Evolutionary conservation across 2,888 invertebrate species (phyloP).

Genomic region (Epirrhoe alternata): DNA sequence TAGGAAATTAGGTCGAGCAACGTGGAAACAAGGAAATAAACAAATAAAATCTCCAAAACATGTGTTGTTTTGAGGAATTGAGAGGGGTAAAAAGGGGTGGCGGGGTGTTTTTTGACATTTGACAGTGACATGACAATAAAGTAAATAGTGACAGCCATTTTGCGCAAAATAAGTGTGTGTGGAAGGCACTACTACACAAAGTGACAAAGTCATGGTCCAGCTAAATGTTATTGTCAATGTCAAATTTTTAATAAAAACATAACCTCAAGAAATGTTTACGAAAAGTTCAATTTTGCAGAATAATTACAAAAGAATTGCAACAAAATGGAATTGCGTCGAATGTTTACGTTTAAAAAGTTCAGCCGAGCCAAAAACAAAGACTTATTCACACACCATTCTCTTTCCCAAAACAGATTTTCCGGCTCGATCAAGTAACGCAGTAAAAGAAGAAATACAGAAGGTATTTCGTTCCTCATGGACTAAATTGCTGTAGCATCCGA

Average conservation of each 20-base stretch:
- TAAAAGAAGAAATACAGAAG: conserved; percentile 73
- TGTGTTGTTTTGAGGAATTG: conserved; percentile 65
- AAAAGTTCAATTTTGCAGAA: conserved; percentile 53
- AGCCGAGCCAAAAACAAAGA: conserved; percentile 67
- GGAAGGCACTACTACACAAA: no score
- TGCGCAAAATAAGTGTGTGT: no score
- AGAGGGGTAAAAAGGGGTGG: neutral
- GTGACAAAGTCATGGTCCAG: conserved; percentile 4
- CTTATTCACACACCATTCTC: conserved; percentile 76
- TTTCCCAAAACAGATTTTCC: conserved; percentile 76
- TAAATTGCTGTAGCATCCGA: neutral
- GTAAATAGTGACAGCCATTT: no score
- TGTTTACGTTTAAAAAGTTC: conserved; percentile 65
- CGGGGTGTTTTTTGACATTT: neutral
- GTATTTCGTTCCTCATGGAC: conserved; percentile 46
- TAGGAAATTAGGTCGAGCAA: conserved; percentile 20
- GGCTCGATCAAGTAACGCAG: conserved; percentile 61
- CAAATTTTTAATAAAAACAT: conserved; percentile 43
- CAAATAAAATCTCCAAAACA: conserved; percentile 55
- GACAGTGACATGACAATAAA: neutral
- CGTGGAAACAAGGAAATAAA: conserved; percentile 32
- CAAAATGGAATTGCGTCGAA: conserved; percentile 58
- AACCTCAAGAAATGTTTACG: conserved; percentile 64
- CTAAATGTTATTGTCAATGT: neutral
- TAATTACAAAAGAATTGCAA: conserved; percentile 57